Conservation (phyloP, 2,888 invertebrate species). For the Phortica okadai region DNA sequence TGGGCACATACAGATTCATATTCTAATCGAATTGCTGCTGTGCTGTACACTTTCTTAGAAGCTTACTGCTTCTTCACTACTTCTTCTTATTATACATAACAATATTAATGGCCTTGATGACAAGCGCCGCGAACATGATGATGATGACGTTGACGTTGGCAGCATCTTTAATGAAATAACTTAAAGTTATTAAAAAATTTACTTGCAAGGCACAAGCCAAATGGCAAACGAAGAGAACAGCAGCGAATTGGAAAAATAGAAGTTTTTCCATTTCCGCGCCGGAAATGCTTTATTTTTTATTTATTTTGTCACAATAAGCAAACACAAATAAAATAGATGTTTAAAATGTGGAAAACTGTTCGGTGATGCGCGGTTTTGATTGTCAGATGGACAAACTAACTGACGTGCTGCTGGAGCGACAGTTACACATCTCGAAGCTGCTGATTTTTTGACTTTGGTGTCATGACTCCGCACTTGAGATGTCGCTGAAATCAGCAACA, state of each 20-base stretch:
- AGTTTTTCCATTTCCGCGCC: neutral
- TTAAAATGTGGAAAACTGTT: neutral
- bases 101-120: neutral
- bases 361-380: neutral
- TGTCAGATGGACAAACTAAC: neutral
- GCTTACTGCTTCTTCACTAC: too few species aligned
- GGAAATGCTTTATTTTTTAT: neutral
- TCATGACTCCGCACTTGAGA: neutral
- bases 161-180: conserved; percentile 13
- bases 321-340: neutral
- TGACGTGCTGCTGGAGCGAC: neutral
- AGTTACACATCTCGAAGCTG: too few species aligned
- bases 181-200: conserved; percentile 26
- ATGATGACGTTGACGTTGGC: neutral
- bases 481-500: conserved; percentile 4
- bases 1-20: too few species aligned
- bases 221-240: neutral
- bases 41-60: too few species aligned
- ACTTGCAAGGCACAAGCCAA: neutral
- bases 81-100: neutral
- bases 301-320: neutral
- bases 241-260: neutral
- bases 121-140: neutral
- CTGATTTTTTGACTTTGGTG: too few species aligned
- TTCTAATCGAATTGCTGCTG: too few species aligned